Evolutionary conservation across 2,797 vertebrate genomes (phyloP).

Genomic region (Chelonia mydas): DNA sequence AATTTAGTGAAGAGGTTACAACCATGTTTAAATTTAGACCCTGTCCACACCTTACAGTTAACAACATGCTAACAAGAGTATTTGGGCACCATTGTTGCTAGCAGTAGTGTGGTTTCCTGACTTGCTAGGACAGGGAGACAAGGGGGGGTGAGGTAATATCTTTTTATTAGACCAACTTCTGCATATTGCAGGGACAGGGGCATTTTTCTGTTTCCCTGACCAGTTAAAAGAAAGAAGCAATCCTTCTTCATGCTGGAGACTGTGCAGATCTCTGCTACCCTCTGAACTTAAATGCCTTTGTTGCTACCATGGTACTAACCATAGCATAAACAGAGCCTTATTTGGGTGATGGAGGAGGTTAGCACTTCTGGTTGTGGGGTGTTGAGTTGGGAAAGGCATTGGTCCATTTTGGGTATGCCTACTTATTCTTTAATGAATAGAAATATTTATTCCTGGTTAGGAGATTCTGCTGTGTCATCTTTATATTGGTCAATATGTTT

Average conservation of each 20-base stretch:
- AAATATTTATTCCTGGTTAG: neutral
- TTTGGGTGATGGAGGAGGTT: neutral
- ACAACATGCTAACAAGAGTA: neutral
- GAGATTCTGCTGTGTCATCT: neutral
- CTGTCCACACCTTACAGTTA: neutral
- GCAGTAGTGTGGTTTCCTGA: neutral
- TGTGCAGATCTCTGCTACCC: neutral
- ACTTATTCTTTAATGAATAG: neutral
- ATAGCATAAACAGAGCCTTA: neutral
- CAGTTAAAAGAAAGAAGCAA: neutral
- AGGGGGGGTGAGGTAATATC: neutral
- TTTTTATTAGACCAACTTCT: neutral
- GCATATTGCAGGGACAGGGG: neutral
- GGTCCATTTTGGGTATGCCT: neutral
- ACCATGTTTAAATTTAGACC: neutral
- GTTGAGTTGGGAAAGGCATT: neutral
- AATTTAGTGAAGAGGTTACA: neutral
- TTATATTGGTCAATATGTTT: neutral
- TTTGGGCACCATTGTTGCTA: neutral
- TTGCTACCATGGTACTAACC: neutral
- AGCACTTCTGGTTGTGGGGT: neutral
- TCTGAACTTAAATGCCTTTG: neutral
- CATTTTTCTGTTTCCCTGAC: neutral
- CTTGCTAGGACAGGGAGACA: neutral
- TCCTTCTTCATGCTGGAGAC: neutral